Evolutionary conservation across 2,113 vertebrate species (phyloP), one percentile per base, ranked within the genome.

Genomic region (Myxocyprinus asiaticus): DNA sequence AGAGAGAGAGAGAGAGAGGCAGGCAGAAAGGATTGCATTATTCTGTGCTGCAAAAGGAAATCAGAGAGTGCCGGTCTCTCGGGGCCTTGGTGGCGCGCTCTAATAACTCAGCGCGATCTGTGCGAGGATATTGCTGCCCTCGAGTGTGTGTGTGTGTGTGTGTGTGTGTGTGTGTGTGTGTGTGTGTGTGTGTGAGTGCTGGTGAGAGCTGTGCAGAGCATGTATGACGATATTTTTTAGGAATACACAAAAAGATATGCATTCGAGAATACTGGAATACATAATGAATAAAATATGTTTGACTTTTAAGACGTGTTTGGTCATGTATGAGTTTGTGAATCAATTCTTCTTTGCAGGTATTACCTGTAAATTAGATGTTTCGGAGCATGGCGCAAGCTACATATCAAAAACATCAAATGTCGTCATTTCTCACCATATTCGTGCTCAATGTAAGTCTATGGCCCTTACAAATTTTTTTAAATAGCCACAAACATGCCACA

Each of bases 1-100:
- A 67, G 74, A 56, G 61, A 59, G 50, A 10, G 47, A 71, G 76
- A 56, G 76, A 56, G 77, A 51, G 79, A 78, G 80, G 76, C 69
- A 68, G 70, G 55, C 83, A 85, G 85, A 86, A 86, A 86, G 81
- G 82, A 79, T 72, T 71, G 79, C 82, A 82, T 87, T 86, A 86
- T 86, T 85, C 83, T 80, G 79, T 83, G 73, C 69, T 65, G 83
- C 83, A 77, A 84, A 76, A 85, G 82, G 82, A 86, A 86, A 88
- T 86, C 79, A 83, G 85, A 86, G 83, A 81, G 74, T 78, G 81
- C 64, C 50, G 70, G 81, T 83, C 85, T 85, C 85, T 68, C 53
- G 86, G 82, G 83, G 80, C 62, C 72, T 62, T 33, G 79, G 76
- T 76, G 64, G 76, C 68, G 65, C 75, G 83, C 78, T 83, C 70